These are phyloP conservation scores for Drosophila cardini DNA, from an alignment of 1,140 invertebrate genomes.

Conservation along the genomic window DNA sequence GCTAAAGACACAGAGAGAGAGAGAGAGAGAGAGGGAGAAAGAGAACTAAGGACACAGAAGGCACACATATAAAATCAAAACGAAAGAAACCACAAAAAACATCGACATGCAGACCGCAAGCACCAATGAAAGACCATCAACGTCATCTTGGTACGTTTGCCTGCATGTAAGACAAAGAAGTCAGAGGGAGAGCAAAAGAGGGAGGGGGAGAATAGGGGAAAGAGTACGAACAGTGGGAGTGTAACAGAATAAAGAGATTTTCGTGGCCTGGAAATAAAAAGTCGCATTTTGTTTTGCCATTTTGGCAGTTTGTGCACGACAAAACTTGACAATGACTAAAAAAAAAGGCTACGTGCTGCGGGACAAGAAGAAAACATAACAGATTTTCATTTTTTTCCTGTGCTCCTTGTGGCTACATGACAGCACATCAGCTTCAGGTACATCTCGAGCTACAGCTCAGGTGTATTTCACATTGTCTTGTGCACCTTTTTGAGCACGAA, in stretches of 20 bases:
- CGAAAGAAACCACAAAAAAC: slow-evolving; percentile 36
- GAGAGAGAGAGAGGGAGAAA: too few relatives aligned
- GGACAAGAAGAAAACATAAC: slow-evolving; percentile 2
- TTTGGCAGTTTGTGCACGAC: slow-evolving; percentile 44
- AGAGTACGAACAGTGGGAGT: background rate
- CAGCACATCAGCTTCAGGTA: slow-evolving; percentile 24
- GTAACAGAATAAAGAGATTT: slow-evolving; percentile 16
- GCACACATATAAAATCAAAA: slow-evolving; percentile 34
- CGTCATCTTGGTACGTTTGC: slow-evolving; percentile 37
- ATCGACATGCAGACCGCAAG: slow-evolving; percentile 44
- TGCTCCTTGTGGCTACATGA: slow-evolving; percentile 19
- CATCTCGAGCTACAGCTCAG: slow-evolving; percentile 37
- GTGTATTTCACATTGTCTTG: slow-evolving; percentile 56
- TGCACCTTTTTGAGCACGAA: slow-evolving; percentile 64
- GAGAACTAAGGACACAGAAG: slow-evolving; percentile 28
- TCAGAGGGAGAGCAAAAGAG: background rate
- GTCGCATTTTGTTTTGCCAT: slow-evolving; percentile 33
- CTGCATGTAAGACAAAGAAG: slow-evolving; percentile 23
- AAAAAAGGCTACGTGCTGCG: slow-evolving; percentile 23
- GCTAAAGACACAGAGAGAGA: slow-evolving; percentile 23
- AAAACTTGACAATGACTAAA: slow-evolving; percentile 65
- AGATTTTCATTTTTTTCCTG: slow-evolving; percentile 12
- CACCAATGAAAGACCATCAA: slow-evolving; percentile 55
- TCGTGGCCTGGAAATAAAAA: slow-evolving; percentile 33
- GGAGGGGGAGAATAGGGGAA: background rate